Percentiles rank a stretch among this genome's conserved stretches.
phyloP scores from a whole-genome alignment of 2,797 vertebrate species.

The Dromococcyx pavoninus region DNA sequence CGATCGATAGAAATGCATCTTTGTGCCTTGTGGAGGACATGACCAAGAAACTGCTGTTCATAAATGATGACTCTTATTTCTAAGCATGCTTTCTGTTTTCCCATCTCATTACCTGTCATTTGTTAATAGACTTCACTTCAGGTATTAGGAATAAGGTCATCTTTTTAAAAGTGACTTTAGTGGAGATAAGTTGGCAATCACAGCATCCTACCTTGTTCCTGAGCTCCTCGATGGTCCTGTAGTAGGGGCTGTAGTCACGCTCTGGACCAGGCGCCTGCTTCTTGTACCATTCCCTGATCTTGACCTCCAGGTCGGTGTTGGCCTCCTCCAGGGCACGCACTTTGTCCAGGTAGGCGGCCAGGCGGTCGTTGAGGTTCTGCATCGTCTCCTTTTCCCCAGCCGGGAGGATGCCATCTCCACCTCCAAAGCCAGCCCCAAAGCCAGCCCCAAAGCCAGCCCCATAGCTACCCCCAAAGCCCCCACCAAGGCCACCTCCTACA shows the following conservation, averaged over 20 bases:
- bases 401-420: neutral
- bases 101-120: neutral
- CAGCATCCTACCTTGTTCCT: constrained; percentile 63
- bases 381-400: constrained; percentile 87
- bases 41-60: neutral
- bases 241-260: constrained; percentile 81
- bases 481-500: constrained; percentile 24
- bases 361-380: constrained; percentile 95
- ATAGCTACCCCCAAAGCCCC: neutral
- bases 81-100: neutral
- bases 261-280: constrained; percentile 82
- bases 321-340: constrained; percentile 85
- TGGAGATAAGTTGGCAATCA: constrained; percentile 28
- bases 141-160: neutral
- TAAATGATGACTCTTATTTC: neutral
- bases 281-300: constrained; percentile 83
- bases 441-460: constrained; percentile 7
- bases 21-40: neutral
- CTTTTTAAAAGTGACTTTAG: neutral
- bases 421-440: neutral
- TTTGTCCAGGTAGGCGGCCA: constrained; percentile 91
- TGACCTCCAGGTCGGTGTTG: constrained; percentile 77
- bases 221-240: constrained; percentile 83
- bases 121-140: neutral
- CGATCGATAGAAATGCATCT: neutral